phyloP scores from a whole-genome alignment of 2,113 vertebrate species.

The Nycticorax nycticorax region DNA sequence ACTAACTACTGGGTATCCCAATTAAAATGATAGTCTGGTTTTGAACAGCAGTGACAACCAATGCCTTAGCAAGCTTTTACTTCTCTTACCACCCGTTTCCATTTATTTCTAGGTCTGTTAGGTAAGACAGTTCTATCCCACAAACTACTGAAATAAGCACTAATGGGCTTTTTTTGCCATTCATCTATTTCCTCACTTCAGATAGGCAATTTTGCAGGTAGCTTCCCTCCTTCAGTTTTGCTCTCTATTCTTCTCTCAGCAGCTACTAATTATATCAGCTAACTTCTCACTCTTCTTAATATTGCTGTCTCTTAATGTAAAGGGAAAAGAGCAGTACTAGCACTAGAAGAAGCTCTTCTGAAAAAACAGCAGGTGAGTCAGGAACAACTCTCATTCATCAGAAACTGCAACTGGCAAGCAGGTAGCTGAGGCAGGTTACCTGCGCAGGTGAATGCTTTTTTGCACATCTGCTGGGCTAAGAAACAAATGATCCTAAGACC shows the following conservation, averaged over 20 bases:
- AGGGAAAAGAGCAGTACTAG: neutral
- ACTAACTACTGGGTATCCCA: neutral
- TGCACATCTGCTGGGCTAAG: neutral
- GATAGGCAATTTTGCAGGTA: neutral
- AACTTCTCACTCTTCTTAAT: neutral
- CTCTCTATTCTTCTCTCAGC: neutral
- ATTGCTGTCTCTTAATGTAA: neutral
- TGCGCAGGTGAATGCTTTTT: neutral
- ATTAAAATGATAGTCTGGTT: neutral
- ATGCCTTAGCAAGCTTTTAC: neutral
- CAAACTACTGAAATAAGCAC: neutral
- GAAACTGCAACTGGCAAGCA: neutral
- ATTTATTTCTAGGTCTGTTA: neutral
- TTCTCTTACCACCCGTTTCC: neutral
- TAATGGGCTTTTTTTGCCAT: neutral
- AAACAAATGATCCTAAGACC: neutral
- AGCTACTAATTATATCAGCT: neutral
- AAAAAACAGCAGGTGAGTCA: neutral
- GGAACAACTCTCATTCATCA: neutral
- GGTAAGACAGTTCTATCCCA: neutral
- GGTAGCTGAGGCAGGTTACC: neutral
- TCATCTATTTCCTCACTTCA: neutral
- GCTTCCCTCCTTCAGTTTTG: neutral
- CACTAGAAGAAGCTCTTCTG: neutral
- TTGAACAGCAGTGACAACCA: neutral